Conservation (phyloP, 2,113 vertebrate genomes). For the Sapayoa aenigma region DNA sequence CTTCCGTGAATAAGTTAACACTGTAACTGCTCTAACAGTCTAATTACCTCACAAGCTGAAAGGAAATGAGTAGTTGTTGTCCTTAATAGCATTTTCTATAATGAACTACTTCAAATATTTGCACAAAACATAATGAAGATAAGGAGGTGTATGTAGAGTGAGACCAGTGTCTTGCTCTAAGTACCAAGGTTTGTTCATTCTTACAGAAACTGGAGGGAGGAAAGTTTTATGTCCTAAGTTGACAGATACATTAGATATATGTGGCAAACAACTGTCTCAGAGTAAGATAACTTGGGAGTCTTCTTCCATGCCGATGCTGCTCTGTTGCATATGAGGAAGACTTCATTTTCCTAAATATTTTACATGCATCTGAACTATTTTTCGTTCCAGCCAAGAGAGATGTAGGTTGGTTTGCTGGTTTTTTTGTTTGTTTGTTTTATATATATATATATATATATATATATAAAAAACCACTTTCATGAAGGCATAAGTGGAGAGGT, state of each 20-base stretch:
- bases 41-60: conserved; percentile 34
- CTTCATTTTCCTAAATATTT: background rate
- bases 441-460: too few species aligned
- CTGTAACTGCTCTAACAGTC: conserved; percentile 21
- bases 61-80: conserved; percentile 46
- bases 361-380: background rate
- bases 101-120: background rate
- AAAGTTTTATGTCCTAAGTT: background rate
- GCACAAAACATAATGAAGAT: conserved; percentile 12
- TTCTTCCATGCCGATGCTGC: background rate
- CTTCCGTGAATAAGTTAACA: conserved; percentile 55
- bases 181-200: background rate
- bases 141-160: background rate
- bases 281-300: background rate
- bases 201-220: background rate
- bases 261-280: background rate
- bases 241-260: background rate
- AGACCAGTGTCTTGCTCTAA: background rate
- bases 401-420: too few species aligned
- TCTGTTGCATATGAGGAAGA: background rate
- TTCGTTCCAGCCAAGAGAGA: background rate
- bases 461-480: too few species aligned
- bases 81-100: conserved; percentile 30
- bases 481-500: background rate
- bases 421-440: too few species aligned